These are phyloP conservation scores for Cancer borealis DNA, from an alignment of 2,888 invertebrate genomes.

Conservation along the genomic window DNA sequence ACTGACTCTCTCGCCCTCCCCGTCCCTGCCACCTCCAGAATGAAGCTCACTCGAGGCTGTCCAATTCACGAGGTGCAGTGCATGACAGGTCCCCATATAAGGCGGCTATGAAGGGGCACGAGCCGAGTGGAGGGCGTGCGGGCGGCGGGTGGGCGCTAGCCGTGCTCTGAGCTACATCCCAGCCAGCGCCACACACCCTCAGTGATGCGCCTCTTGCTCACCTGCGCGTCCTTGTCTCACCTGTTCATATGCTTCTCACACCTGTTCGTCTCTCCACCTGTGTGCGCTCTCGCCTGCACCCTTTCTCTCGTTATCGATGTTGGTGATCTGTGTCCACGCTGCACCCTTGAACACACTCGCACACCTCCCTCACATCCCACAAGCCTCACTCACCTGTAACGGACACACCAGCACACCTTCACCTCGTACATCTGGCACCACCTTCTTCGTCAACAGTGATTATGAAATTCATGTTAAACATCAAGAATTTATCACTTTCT, in stretches of 20 bases:
- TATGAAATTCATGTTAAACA: neutral
- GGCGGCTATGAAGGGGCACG: neutral
- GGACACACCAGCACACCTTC: neutral
- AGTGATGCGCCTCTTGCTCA: neutral
- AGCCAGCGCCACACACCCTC: neutral
- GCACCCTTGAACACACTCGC: neutral
- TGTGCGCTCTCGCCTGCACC: constrained; percentile 2
- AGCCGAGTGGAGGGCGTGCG: constrained; percentile 18
- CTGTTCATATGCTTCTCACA: neutral
- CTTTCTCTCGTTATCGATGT: constrained; percentile 7
- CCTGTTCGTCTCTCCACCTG: neutral
- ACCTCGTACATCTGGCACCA: neutral
- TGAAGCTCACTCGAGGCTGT: neutral
- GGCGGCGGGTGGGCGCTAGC: neutral
- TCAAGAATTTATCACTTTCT: neutral
- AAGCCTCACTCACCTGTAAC: neutral
- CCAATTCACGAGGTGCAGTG: neutral
- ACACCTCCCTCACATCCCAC: neutral
- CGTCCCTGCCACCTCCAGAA: neutral
- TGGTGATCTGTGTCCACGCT: neutral
- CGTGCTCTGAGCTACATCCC: neutral
- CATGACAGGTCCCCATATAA: neutral
- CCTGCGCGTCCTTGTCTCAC: constrained; percentile 21
- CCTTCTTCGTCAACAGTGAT: neutral
- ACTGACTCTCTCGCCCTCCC: neutral